Base-by-base conservation (phyloP, 2,888 invertebrate genomes). In the Mesochorus sp. region DNA sequence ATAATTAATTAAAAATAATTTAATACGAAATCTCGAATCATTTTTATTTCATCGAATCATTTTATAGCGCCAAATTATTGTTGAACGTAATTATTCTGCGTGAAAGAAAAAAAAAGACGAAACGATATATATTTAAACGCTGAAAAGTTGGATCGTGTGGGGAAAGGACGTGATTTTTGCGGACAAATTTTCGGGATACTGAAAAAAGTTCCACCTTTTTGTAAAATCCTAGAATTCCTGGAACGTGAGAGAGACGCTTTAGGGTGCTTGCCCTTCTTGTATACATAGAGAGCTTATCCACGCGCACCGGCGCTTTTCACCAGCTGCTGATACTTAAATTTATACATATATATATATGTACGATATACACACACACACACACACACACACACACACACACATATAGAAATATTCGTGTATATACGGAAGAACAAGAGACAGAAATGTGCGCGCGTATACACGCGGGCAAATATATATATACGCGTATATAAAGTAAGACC, bases 231-330 rank as follows among this genome's bases (percentile, higher is more conserved):
- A 47, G 2, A 2, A 8, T 10, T 42, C 24, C 34, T 8, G 44
- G 1, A 61, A 28, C 57, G 37, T n/a, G 19, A 14, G 47, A 62
- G 53, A n/a, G 8, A 47, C 37, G n/a, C 61, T 34, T 17, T 59
- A 59, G 10, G 28, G 67, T 28, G 51, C 68, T 47, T 68, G 42
- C 49, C 19, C 14, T 14, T 31, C 37, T 53, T 62, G 61, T 47
- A 42, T 62, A 62, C 34, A 26, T 12, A 47, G 17, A 42, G 47
- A 62, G 62, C 47, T 75, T 62, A 75, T 70, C 62, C 75, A 62
- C 75, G 53, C 75, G 75, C 51, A 62, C 55, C 62, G 55, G 61
- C 21, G 75, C 68, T 75, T 70, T 26, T 8, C n/a, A 28, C 47
- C 44, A 28, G 44, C 67, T 12, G 8, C 61, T 37, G 21, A 14